Base-by-base conservation (phyloP, 1,140 invertebrate genomes). In the Lethocerus indicus region DNA sequence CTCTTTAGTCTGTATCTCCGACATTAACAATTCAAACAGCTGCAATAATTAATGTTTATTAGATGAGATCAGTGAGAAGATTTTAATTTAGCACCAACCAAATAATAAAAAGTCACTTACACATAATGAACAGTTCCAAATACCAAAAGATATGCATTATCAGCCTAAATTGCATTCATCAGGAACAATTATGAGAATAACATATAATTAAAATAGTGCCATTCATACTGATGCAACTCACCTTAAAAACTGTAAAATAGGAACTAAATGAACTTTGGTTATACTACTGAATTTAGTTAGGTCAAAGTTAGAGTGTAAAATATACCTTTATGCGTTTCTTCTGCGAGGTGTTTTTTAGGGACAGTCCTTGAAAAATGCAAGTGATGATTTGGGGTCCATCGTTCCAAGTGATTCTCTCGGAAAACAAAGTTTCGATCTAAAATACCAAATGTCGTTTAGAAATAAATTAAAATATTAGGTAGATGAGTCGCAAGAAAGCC, bases 381-480 rank as follows among this genome's bases (percentile, higher is more conserved):
- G 52, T 56, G 9, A 59, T 36, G 14, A 55, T 43, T 50, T 58
- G 54, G 28, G 50, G 44, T 2, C 42, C 54, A 45, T 56, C 57
- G 29, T 53, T 25, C 21, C 50, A 52, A 4, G 41, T 47, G 14
- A 60, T 42, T 21, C 51, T 56, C 16, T 56, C 51, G 20, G 47
- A 47, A 2, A 56, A 28, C 50, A 69, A 63, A 18, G 39, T 21
- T 35, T 52, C 49, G 24, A 56, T 53, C 52, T 56, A 39, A 48
- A 49, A 51, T 25, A 43, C 13, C n/a, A n/a, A n/a, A n/a, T n/a
- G n/a, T n/a, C n/a, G n/a, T n/a, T n/a, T n/a, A n/a, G n/a, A n/a
- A n/a, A n/a, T n/a, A n/a, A n/a, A n/a, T n/a, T n/a, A n/a, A n/a
- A n/a, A n/a, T n/a, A n/a, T n/a, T n/a, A n/a, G n/a, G n/a, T n/a